phyloP scores from a whole-genome alignment of 2,888 invertebrate genomes.

The Lithophane semibrunnea region DNA sequence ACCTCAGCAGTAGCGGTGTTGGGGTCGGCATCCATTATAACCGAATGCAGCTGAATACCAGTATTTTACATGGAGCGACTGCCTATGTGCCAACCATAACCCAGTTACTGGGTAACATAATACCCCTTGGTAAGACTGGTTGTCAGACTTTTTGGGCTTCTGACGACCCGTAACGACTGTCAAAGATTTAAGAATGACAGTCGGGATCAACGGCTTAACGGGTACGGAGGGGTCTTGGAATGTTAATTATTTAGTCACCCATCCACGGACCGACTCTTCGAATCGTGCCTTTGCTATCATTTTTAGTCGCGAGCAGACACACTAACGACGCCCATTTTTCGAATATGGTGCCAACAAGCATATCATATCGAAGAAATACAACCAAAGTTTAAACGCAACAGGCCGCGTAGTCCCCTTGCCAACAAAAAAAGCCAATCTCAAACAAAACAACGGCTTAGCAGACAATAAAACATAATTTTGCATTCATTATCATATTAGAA shows the following conservation, averaged over 20 bases:
- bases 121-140: not conserved
- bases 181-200: not conserved
- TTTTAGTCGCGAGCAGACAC: not conserved
- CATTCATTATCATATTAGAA: constrained; percentile 50
- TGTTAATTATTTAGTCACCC: not conserved
- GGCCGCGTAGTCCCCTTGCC: not conserved
- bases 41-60: no score
- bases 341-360: not conserved
- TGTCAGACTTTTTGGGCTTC: not conserved
- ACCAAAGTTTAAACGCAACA: not conserved
- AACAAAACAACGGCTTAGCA: constrained; percentile 38
- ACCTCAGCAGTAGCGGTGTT: no score
- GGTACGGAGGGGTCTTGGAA: not conserved
- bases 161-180: not conserved
- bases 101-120: not conserved
- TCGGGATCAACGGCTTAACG: not conserved
- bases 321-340: not conserved
- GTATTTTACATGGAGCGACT: not conserved
- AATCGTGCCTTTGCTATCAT: not conserved
- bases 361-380: no score
- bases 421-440: constrained; percentile 5
- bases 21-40: not conserved
- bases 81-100: not conserved
- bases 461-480: constrained; percentile 54
- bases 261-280: not conserved